Evolutionary conservation across 2,888 invertebrate species (phyloP).

Genomic region (Latrodectus elegans): DNA sequence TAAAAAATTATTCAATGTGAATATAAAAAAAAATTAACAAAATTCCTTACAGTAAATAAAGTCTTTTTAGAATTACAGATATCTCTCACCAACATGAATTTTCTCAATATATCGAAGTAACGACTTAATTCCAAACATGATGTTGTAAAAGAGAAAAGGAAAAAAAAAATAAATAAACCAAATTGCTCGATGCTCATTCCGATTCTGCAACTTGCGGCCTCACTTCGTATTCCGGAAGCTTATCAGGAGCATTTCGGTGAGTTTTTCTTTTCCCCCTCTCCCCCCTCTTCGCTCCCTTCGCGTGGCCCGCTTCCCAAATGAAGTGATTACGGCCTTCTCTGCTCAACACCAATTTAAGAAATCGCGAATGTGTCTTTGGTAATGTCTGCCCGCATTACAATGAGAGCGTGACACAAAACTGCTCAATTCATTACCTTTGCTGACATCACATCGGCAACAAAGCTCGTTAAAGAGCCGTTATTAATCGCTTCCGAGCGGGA

Average conservation of each 20-base stretch:
- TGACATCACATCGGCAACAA: background rate
- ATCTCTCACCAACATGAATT: too few species aligned
- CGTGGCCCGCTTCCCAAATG: conserved; percentile 3
- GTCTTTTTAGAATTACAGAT: too few species aligned
- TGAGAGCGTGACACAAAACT: conserved; percentile 14
- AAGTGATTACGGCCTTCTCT: background rate
- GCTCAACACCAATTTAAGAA: conserved; percentile 3
- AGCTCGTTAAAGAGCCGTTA: background rate
- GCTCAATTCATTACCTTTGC: conserved; percentile 39
- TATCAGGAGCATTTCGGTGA: background rate
- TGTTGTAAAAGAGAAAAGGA: too few species aligned
- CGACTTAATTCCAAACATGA: too few species aligned
- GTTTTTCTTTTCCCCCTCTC: background rate
- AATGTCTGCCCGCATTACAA: conserved; percentile 1
- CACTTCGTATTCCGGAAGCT: background rate
- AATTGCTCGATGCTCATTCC: too few species aligned
- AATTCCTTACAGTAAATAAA: too few species aligned
- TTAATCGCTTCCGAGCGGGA: background rate
- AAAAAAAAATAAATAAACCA: too few species aligned
- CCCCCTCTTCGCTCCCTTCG: background rate
- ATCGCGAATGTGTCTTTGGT: conserved; percentile 5
- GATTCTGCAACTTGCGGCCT: background rate
- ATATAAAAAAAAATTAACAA: too few species aligned
- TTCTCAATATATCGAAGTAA: too few species aligned
- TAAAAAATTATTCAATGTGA: too few species aligned